Percentiles rank a stretch among this genome's conserved stretches.
These are phyloP conservation scores for Morus bassanus DNA, from an alignment of 2,797 vertebrate species.

Conservation along the genomic window DNA sequence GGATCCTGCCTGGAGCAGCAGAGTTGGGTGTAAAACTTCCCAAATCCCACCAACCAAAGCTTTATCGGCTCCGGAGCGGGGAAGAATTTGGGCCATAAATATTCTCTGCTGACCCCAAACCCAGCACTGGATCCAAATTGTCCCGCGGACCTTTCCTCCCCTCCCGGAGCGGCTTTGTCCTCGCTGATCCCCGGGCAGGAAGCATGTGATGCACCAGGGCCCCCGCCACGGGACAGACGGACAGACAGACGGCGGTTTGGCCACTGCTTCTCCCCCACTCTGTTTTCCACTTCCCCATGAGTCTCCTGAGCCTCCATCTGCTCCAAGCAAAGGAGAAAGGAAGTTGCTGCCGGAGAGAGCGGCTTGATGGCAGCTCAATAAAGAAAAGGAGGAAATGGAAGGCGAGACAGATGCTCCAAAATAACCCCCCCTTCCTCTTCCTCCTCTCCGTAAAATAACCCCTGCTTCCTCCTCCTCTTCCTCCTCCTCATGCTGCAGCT, in stretches of 20 bases:
- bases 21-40: neutral
- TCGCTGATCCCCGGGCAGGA: neutral
- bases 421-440: neutral
- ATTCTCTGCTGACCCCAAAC: neutral
- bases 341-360: conserved; percentile 25
- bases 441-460: neutral
- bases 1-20: neutral
- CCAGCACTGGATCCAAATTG: rapidly evolving
- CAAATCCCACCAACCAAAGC: rapidly evolving
- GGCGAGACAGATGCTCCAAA: conserved; percentile 38
- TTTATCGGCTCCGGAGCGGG: rapidly evolving
- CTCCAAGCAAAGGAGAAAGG: neutral
- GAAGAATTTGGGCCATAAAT: neutral
- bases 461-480: neutral
- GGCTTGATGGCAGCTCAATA: neutral
- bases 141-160: neutral
- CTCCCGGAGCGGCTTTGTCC: neutral
- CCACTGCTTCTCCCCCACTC: neutral
- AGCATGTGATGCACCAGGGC: neutral
- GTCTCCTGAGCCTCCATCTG: neutral
- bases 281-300: conserved; percentile 20
- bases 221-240: neutral
- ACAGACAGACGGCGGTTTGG: neutral
- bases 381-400: conserved; percentile 63
- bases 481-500: neutral